A percentile compares a stretch with the other conserved stretches of the same genome.
Evolutionary conservation across 2,113 vertebrate genomes (phyloP).

Genomic region (Pseudopodoces humilis): DNA sequence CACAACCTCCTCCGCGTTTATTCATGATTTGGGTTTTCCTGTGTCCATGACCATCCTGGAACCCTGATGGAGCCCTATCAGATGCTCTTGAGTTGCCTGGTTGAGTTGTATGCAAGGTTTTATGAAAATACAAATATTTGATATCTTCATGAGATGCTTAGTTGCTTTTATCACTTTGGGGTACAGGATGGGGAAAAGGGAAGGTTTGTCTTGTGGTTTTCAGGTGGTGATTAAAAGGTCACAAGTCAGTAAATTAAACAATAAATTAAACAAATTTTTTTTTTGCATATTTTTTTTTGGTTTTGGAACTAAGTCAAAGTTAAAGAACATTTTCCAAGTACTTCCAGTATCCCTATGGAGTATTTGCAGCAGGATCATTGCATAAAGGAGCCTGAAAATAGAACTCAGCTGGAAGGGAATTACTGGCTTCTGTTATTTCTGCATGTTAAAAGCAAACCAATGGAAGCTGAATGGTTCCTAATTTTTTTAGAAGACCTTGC

Average conservation of each 20-base stretch:
- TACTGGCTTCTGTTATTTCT: not conserved
- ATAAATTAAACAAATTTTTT: not conserved
- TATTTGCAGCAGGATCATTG: not conserved
- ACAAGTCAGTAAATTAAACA: not conserved
- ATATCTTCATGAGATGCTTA: not conserved
- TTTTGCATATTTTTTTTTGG: accelerated
- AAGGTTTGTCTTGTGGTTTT: not conserved
- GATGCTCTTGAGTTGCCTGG: not conserved
- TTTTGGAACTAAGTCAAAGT: not conserved
- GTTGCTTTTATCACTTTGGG: not conserved
- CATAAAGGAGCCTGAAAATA: not conserved
- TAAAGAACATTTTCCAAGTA: not conserved
- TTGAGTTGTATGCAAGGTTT: not conserved
- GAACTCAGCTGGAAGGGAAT: not conserved
- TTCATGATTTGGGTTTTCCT: not conserved
- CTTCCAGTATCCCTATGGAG: not conserved
- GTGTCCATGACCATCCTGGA: not conserved
- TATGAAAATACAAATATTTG: not conserved
- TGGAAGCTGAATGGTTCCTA: not conserved
- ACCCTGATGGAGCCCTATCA: not conserved
- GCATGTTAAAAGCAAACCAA: not conserved
- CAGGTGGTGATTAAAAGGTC: not conserved
- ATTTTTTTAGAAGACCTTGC: not conserved
- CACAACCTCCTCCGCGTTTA: not conserved
- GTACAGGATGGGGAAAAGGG: no score